Base-by-base conservation (phyloP, 2,888 invertebrate genomes). In the Piscicola geometra region DNA sequence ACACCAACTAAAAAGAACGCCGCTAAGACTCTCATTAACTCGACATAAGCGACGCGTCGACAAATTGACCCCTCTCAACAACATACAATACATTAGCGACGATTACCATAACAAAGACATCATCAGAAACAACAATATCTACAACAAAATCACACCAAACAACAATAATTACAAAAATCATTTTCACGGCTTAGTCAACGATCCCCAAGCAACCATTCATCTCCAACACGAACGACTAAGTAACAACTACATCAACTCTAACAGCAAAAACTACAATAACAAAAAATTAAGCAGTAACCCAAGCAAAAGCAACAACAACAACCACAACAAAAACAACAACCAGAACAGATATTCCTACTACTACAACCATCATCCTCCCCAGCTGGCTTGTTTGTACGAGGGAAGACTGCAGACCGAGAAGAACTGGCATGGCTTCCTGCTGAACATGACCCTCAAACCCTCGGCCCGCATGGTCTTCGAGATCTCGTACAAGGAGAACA, bases 371-470 rank as follows among this genome's bases (percentile, higher is more conserved):
- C 60, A 56, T 18, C 5, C 60, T 25, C 60, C 60, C 60, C 60
- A 56, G 33, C 76, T 70, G 69, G 75, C 79, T 15, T 79, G 79
- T 66, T 52, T 79, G 30, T 79, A 79, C 78, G 76, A 79, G 66
- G 79, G 78, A 47, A 76, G 76, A 68, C 66, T 79, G 30, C 47
- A 64, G 30, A 79, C 79, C 35, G 75, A 78, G 35, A 71, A 66
- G 25, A 77, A 78, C 76, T 80, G 80, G 80, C 78, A 74, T 70
- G 80, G 80, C 21, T 80, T 76, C 71, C 69, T 80, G 50, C 78
- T 77, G 18, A 80, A 80, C 68, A 76, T 80, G 52, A 76, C 75
- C 70, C 69, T 77, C 30, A 64, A 71, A n/a, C 68, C 74, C 12
- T 76, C 79, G 1, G 79, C 79, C 9, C 52, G 78, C 3, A 74